Evolutionary conservation across 2,888 invertebrate species (phyloP).

Genomic region (Ichneumon xanthorius): DNA sequence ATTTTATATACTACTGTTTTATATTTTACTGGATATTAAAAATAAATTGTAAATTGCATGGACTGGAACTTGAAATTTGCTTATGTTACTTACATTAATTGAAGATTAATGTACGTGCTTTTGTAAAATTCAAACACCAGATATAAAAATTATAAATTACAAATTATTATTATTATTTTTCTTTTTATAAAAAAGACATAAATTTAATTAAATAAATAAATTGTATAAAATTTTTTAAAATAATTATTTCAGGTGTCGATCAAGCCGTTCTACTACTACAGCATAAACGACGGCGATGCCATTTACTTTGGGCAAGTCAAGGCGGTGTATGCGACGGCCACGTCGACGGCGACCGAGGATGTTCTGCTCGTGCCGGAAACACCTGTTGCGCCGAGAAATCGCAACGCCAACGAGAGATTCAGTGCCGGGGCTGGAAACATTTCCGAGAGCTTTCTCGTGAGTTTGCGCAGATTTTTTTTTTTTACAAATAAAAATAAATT

Average conservation of each 20-base stretch:
- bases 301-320: constrained; percentile 77
- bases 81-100: too few relatives aligned
- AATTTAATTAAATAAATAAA: too few relatives aligned
- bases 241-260: constrained; percentile 70
- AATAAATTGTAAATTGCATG: too few relatives aligned
- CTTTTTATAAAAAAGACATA: too few relatives aligned
- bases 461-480: neutral
- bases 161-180: too few relatives aligned
- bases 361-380: constrained; percentile 69
- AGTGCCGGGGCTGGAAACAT: neutral
- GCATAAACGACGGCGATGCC: constrained; percentile 77
- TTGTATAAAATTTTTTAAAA: too few relatives aligned
- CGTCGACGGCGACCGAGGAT: neutral
- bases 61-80: too few relatives aligned
- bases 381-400: constrained; percentile 3
- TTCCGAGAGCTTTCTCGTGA: constrained; percentile 28
- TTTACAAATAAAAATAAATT: neutral
- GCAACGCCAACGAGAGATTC: too few relatives aligned
- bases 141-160: too few relatives aligned
- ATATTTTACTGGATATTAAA: too few relatives aligned
- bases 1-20: neutral
- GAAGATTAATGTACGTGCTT: too few relatives aligned
- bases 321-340: constrained; percentile 71
- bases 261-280: constrained; percentile 77
- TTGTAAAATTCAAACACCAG: too few relatives aligned